Evolutionary conservation across 2,797 vertebrate genomes (phyloP), one percentile per base, ranked within the genome.

Genomic region (Lagodon rhomboides): DNA sequence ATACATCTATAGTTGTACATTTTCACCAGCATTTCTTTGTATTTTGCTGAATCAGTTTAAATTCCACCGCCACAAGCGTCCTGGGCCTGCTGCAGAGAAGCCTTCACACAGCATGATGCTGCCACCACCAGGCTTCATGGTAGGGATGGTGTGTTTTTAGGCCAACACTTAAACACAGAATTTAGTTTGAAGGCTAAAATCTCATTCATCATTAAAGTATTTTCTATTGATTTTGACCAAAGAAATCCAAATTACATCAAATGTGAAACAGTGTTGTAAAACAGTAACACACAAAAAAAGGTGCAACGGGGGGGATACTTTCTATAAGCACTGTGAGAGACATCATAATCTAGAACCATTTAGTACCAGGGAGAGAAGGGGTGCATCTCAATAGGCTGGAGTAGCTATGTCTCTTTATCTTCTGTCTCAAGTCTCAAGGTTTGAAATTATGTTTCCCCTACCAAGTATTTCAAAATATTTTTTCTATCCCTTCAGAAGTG

Each of bases 371-470:
- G 58, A 85, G 72, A 83, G 70, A 67, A 69, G 34, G 63, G 67
- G 30, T 79, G 83, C 84, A 89, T 88, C 85, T 87, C 87, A 84
- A 79, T 62, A 82, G 68, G 80, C 53, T 70, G 64, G 68, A 85
- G 70, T 75, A 90, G 88, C 82, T 87, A 56, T 56, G 54, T 77
- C 64, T 85, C 79, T 66, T 63, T 66, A 83, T 82, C 68, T 85
- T 87, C 69, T 53, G 25, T 73, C 59, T 79, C 47, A 50, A 70
- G 46, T 41, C 34, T 34, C 27, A 60, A 38, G 20, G 56, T 83
- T 68, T 70, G 13, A 79, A 71, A 60, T 68, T 5, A 49, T 17
- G 22, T 66, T 72, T 53, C 34, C 55, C 22, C 23, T 67, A 70
- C 16, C 15, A 62, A 68, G 50, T 55, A 54, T 54, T 73, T 68